Base-by-base conservation (phyloP, 2,888 invertebrate genomes). In the Agrochola litura region DNA sequence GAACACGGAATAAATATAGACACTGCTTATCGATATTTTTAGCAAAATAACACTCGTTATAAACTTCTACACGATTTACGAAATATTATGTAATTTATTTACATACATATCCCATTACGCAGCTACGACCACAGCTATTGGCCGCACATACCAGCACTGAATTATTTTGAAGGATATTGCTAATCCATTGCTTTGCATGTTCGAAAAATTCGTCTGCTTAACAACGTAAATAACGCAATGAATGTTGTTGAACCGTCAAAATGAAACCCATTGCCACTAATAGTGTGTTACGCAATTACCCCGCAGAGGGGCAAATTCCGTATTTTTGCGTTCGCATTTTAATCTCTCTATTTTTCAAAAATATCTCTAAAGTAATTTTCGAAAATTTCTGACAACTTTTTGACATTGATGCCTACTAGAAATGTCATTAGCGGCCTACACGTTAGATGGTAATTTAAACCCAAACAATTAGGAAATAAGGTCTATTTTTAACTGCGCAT, bases 1-100 rank as follows among this genome's bases (percentile, higher is more conserved):
- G 10, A 64, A 64, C 58, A 79, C 58, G 2, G 6, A 64, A 66
- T 79, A 79, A 60, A 54, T 58, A 63, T 58, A 30, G 30, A 30
- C 30, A 30, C 30, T 30, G 2, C 30, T 1, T 30, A 30, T 1
- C 19, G 6, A 61, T n/a, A 65, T 66, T 66, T 60, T 66, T 52
- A 61, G 41, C 10, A 70, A 2, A n/a, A 30, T 19, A 30, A 64
- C 14, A 56, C 14, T 41, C 10, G 19, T 22, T 16, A 25, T 16
- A 52, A 52, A 30, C 30, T 30, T 30, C 0, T 16, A 60, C 5
- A 10, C 9, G 30, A 49, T 49, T 12, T 14, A 76, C 16, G 12
- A 41, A 43, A 22, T 16, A 60, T 25, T n/a, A 41, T 19, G 16
- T 22, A 22, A 41, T 46, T 73, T 37, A 25, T 56, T 22, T 67